Evolutionary conservation across 2,888 invertebrate species (phyloP).

Genomic region (Phortica okadai): DNA sequence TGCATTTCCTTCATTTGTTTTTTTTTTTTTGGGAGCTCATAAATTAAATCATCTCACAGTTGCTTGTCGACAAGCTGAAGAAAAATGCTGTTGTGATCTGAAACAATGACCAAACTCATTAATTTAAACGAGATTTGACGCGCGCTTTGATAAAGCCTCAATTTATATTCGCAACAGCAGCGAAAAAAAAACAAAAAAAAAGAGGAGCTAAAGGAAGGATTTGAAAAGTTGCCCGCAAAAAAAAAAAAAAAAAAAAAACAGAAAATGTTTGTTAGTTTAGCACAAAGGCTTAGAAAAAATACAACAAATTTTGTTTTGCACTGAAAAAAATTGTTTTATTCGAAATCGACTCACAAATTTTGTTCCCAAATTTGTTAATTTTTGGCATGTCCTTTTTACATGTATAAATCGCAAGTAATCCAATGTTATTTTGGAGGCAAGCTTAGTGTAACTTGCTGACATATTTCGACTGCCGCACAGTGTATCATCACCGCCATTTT

Average conservation of each 20-base stretch:
- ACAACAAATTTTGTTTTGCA: conserved; percentile 54
- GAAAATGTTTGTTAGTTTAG: conserved; percentile 59
- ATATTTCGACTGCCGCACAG: conserved; percentile 2
- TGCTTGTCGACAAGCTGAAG: conserved; percentile 30
- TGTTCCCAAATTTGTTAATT: not conserved
- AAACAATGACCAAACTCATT: conserved; percentile 73
- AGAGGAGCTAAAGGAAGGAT: conserved; percentile 43
- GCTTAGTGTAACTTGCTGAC: too few relatives aligned
- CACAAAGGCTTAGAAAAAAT: conserved; percentile 46
- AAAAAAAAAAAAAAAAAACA: not conserved
- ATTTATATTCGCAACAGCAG: conserved; percentile 69
- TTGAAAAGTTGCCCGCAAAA: not conserved
- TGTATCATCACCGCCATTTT: conserved; percentile 11
- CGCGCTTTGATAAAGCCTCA: conserved; percentile 72
- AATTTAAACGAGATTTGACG: conserved; percentile 76
- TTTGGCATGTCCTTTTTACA: not conserved
- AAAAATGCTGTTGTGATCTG: conserved; percentile 41
- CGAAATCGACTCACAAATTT: not conserved
- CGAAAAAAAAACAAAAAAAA: conserved; percentile 44
- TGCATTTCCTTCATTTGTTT: conserved; percentile 47
- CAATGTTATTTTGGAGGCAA: too few relatives aligned
- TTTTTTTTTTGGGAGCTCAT: conserved; percentile 65
- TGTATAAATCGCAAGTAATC: not conserved
- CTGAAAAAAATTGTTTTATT: conserved; percentile 45
- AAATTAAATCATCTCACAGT: conserved; percentile 59